A percentile compares a stretch with the other conserved stretches of the same genome.
Evolutionary conservation across 2,888 invertebrate species (phyloP).

Genomic region (Lithophane leautieri): DNA sequence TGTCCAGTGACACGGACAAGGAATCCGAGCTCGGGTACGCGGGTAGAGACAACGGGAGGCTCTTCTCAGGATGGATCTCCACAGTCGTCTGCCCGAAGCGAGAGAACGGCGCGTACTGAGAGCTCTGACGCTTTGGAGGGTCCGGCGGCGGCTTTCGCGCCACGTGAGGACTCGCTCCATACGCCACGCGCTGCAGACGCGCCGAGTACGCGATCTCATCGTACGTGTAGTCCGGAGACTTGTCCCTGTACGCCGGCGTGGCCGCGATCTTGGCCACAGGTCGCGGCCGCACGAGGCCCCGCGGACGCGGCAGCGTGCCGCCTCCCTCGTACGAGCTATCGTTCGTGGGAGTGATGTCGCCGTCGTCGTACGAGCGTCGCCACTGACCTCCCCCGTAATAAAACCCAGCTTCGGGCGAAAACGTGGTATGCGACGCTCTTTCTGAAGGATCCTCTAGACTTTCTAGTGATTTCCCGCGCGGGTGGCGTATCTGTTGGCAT

Average conservation of each 20-base stretch:
- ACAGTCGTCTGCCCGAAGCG: constrained; percentile 91
- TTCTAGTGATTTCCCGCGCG: constrained; percentile 96
- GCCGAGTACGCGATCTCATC: constrained; percentile 88
- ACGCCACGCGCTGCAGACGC: constrained; percentile 88
- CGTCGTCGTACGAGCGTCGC: constrained; percentile 96
- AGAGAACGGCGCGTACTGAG: constrained; percentile 87
- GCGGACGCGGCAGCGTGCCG: constrained; percentile 96
- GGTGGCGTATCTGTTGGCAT: constrained; percentile 93
- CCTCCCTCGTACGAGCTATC: constrained; percentile 93
- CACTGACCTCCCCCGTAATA: constrained; percentile 92
- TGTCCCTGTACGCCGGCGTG: constrained; percentile 87
- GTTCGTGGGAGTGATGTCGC: constrained; percentile 96
- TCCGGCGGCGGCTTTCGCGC: constrained; percentile 95
- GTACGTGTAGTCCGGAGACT: constrained; percentile 86
- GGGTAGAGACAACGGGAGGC: constrained; percentile 91
- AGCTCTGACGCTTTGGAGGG: constrained; percentile 94
- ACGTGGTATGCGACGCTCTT: constrained; percentile 91
- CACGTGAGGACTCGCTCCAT: constrained; percentile 93
- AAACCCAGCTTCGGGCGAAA: constrained; percentile 90
- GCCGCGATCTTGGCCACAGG: constrained; percentile 94
- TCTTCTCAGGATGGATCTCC: constrained; percentile 90
- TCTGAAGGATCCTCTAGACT: constrained; percentile 95
- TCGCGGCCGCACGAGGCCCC: constrained; percentile 94
- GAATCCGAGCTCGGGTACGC: constrained; percentile 92
- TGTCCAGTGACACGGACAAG: constrained; percentile 91